phyloP scores from a whole-genome alignment of 2,797 vertebrate genomes.

The Alcedo atthis region DNA sequence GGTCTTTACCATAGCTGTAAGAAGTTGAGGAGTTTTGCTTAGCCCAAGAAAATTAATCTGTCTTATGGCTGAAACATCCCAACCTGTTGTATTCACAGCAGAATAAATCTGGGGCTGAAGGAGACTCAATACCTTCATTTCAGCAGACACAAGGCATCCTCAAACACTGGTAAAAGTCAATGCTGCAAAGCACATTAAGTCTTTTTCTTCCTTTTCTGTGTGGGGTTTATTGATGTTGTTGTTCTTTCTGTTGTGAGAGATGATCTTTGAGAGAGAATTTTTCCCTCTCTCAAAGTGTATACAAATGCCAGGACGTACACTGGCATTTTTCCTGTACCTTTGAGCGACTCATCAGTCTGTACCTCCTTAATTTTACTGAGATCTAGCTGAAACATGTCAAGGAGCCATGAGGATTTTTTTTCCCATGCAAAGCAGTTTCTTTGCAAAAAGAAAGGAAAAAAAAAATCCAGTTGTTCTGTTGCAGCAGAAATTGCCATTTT shows the following conservation, averaged over 20 bases:
- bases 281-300: not conserved
- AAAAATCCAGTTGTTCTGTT: not conserved
- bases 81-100: not conserved
- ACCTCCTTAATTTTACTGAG: conserved; percentile 66
- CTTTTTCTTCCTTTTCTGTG: not conserved
- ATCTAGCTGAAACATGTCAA: conserved; percentile 70
- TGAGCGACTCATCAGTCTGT: conserved; percentile 68
- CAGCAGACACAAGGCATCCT: fast-evolving
- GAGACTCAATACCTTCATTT: not conserved
- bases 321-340: conserved; percentile 71
- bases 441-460: not conserved
- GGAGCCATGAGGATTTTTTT: conserved; percentile 63
- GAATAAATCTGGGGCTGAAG: not conserved
- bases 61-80: not conserved
- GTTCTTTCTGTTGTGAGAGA: conserved; percentile 6
- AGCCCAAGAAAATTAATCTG: not conserved
- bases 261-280: not conserved
- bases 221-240: not conserved
- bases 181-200: not conserved
- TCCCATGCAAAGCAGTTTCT: conserved; percentile 65
- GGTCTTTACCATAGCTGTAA: not conserved
- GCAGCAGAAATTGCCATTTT: not conserved
- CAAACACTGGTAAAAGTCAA: not conserved
- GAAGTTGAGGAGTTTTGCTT: not conserved
- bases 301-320: conserved; percentile 60